Evolutionary conservation across 2,888 invertebrate species (phyloP).

Genomic region (Amblyteles armatorius): DNA sequence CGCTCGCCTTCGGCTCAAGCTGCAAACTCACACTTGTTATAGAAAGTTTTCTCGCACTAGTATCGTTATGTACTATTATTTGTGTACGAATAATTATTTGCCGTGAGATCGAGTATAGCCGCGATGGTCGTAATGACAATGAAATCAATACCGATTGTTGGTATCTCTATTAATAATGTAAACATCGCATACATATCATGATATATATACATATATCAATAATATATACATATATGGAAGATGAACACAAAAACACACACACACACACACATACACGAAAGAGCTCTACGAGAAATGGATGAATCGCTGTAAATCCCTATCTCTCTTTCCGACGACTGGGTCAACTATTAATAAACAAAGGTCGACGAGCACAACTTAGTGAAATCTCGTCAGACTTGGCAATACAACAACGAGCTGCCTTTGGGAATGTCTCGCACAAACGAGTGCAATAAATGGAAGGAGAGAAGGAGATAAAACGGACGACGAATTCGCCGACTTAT

Average conservation of each 20-base stretch:
- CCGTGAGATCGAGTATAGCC: conserved; percentile 15
- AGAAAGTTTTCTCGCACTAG: too few relatives aligned
- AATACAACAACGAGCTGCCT: conserved; percentile 29
- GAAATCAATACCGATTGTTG: conserved; percentile 62
- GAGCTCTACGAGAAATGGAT: conserved; percentile 55
- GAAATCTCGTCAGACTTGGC: conserved; percentile 16
- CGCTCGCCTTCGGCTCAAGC: too few relatives aligned
- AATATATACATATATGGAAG: conserved; percentile 33
- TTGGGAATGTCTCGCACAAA: conserved; percentile 4
- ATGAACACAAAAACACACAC: conserved; percentile 49
- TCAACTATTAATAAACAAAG: conserved; percentile 24
- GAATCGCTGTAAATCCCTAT: conserved; percentile 47
- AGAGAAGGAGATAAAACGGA: conserved; percentile 12
- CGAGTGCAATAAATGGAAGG: conserved; percentile 19
- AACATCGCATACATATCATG: conserved; percentile 68
- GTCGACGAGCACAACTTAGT: not conserved
- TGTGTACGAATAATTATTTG: not conserved
- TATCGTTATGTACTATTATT: too few relatives aligned
- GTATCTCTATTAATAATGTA: conserved; percentile 62
- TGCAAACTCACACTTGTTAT: too few relatives aligned
- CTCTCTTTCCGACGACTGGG: conserved; percentile 45
- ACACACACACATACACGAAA: conserved; percentile 39
- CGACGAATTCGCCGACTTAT: conserved; percentile 1
- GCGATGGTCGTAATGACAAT: conserved; percentile 55
- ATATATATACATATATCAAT: conserved; percentile 68